These are phyloP conservation scores for Coregonus ussuriensis DNA, from an alignment of 2,797 vertebrate genomes.

Conservation along the genomic window DNA sequence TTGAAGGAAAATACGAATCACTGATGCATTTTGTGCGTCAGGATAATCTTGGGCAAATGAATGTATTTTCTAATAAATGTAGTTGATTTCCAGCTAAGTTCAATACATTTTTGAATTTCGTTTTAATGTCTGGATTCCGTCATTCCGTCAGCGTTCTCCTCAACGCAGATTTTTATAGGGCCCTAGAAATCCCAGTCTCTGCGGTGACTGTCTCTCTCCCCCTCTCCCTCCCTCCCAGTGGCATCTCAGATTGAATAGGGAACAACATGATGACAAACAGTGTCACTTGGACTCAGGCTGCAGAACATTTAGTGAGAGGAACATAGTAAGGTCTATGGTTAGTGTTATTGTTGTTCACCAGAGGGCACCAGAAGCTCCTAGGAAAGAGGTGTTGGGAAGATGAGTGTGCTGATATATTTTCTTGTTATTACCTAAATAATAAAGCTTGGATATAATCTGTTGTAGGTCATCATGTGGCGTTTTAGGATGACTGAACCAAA, in stretches of 20 bases:
- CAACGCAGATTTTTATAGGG: too few relatives aligned
- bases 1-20: too few relatives aligned
- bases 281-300: neutral
- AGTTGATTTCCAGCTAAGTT: too few relatives aligned
- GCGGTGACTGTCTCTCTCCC: neutral
- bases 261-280: neutral
- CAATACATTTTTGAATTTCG: too few relatives aligned
- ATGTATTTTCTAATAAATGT: too few relatives aligned
- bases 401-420: neutral
- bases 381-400: neutral
- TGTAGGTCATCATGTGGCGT: neutral
- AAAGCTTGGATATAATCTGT: neutral
- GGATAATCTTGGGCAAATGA: too few relatives aligned
- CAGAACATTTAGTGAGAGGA: neutral
- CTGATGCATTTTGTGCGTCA: too few relatives aligned
- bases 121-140: too few relatives aligned
- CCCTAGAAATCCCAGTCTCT: too few relatives aligned
- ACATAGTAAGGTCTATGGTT: neutral
- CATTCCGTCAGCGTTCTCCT: too few relatives aligned
- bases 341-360: neutral
- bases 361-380: neutral
- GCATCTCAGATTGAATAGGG: conserved; percentile 21
- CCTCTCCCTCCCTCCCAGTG: neutral
- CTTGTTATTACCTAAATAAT: neutral
- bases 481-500: too few relatives aligned